These are phyloP conservation scores for Samia ricini DNA, from an alignment of 1,140 invertebrate species.

Conservation along the genomic window DNA sequence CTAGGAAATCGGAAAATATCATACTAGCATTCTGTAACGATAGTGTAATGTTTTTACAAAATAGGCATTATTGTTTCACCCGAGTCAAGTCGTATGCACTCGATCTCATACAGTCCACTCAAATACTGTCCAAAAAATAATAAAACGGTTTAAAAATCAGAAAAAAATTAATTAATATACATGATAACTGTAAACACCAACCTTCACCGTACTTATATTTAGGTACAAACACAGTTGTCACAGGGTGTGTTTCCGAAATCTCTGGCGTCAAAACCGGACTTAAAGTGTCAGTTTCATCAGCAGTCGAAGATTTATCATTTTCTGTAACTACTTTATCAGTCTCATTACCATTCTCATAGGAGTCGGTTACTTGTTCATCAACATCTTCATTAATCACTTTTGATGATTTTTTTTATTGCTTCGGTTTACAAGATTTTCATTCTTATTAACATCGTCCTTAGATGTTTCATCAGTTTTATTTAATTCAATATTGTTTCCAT, in stretches of 20 bases:
- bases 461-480: constrained; percentile 44
- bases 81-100: no score
- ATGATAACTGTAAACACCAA: constrained; percentile 20
- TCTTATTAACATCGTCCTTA: constrained; percentile 64
- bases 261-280: not conserved
- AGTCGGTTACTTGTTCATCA: constrained; percentile 45
- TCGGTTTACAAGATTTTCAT: constrained; percentile 59
- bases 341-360: constrained; percentile 70
- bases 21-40: no score
- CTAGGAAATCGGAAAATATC: no score
- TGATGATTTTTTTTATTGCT: constrained; percentile 53
- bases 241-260: constrained; percentile 16
- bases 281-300: constrained; percentile 4
- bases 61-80: no score
- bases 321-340: constrained; percentile 67
- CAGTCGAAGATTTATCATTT: constrained; percentile 12
- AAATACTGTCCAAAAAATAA: no score
- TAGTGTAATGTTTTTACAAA: no score
- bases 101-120: no score
- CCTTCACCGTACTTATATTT: constrained; percentile 67
- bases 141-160: not conserved
- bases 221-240: constrained; percentile 41
- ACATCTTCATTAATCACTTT: constrained; percentile 53
- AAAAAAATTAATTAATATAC: not conserved
- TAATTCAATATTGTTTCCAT: constrained; percentile 56